Evolutionary conservation across 2,113 vertebrate species (phyloP).

Genomic region (Microcebus tavaratra): DNA sequence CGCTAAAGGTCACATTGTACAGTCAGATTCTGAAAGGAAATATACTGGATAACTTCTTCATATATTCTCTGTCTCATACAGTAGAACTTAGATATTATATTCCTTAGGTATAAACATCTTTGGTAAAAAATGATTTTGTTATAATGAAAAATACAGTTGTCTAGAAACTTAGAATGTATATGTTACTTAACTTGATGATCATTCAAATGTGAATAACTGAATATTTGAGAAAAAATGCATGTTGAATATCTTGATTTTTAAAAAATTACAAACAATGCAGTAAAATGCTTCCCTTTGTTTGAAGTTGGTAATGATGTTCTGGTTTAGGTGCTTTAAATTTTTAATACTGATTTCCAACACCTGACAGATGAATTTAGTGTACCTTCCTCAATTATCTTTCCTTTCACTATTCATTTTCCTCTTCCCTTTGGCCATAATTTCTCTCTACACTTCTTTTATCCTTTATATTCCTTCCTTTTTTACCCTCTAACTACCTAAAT

Average conservation of each 20-base stretch:
- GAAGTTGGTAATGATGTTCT: neutral
- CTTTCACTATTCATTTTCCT: neutral
- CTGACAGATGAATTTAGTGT: neutral
- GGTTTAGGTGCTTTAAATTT: neutral
- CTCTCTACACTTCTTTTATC: neutral
- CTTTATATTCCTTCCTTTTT: neutral
- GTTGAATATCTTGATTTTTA: neutral
- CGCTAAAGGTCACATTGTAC: constrained; percentile 65
- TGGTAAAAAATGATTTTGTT: constrained; percentile 16
- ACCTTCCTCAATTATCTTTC: neutral
- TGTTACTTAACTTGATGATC: constrained; percentile 2
- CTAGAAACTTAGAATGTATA: neutral
- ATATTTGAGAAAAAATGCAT: neutral
- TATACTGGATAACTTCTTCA: neutral
- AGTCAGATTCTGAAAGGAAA: constrained; percentile 41
- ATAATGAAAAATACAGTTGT: neutral
- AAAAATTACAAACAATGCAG: neutral
- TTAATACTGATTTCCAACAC: neutral
- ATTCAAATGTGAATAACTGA: neutral
- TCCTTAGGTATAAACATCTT: constrained; percentile 11
- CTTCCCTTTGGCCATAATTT: neutral
- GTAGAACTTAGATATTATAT: neutral
- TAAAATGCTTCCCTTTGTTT: neutral
- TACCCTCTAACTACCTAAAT: neutral
- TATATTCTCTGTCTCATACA: neutral